A percentile compares a stretch with the other conserved stretches of the same genome.
Conservation (phyloP, 2,113 vertebrate genomes). For the Notothenia coriiceps region DNA sequence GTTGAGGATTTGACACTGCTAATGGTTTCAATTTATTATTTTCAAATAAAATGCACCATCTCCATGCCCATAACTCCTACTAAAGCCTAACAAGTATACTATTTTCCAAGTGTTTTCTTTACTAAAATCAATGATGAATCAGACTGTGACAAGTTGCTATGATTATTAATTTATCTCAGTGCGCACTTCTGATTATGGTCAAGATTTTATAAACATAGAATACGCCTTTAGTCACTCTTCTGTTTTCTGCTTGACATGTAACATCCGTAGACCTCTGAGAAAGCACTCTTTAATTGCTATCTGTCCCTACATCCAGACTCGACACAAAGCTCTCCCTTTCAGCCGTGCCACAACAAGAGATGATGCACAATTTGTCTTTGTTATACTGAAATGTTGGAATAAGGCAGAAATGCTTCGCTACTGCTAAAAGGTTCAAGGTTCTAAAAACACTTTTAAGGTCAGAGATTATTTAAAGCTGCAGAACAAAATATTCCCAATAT, state of each 20-base stretch:
- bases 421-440: not conserved
- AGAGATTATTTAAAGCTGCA: not conserved
- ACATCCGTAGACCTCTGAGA: slow-evolving; percentile 32
- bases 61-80: not conserved
- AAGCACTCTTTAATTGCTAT: slow-evolving; percentile 40
- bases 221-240: slow-evolving; percentile 11
- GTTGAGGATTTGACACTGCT: not conserved
- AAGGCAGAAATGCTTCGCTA: not conserved
- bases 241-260: slow-evolving; percentile 29
- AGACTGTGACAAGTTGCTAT: not conserved
- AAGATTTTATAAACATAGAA: slow-evolving; percentile 13
- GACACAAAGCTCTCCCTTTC: slow-evolving; percentile 9
- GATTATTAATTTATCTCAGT: slow-evolving; percentile 23
- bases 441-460: not conserved
- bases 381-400: slow-evolving; percentile 1
- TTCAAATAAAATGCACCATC: slow-evolving; percentile 8
- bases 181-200: slow-evolving; percentile 22
- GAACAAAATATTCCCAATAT: not conserved
- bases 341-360: slow-evolving; percentile 21
- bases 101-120: not conserved
- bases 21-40: not conserved
- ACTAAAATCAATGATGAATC: not conserved
- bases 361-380: slow-evolving; percentile 36
- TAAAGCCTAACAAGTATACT: not conserved
- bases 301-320: slow-evolving; percentile 25